phyloP scores from a whole-genome alignment of 2,113 vertebrate genomes.

The Clinocottus analis region DNA sequence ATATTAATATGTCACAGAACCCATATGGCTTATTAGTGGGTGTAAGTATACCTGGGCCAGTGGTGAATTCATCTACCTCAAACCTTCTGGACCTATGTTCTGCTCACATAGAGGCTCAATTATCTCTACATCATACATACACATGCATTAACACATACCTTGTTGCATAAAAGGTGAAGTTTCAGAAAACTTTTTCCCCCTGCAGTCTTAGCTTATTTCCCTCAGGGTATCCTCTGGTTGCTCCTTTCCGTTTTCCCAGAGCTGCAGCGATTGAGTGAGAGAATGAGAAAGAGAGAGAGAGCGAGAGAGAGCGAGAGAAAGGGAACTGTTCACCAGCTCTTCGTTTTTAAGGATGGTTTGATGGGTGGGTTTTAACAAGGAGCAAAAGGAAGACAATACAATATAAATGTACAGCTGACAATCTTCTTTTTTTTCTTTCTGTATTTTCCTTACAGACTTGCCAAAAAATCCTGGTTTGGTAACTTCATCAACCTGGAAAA shows the following conservation, averaged over 20 bases:
- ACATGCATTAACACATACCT: not conserved
- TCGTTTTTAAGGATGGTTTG: not conserved
- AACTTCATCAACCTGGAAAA: constrained; percentile 99
- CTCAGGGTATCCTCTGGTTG: constrained; percentile 17
- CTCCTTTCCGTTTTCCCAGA: constrained; percentile 20
- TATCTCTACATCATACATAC: constrained; percentile 22
- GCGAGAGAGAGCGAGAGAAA: not conserved
- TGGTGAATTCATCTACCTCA: constrained; percentile 51
- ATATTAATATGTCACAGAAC: constrained; percentile 35
- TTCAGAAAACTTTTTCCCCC: constrained; percentile 34
- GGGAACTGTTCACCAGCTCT: not conserved
- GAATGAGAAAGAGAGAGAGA: not conserved
- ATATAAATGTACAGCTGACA: not conserved
- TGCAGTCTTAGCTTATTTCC: constrained; percentile 51
- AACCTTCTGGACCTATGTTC: constrained; percentile 44
- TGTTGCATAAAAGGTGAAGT: constrained; percentile 35
- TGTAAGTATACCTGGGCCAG: constrained; percentile 52
- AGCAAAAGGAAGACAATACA: not conserved
- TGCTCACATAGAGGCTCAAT: constrained; percentile 48
- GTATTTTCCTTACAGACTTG: constrained; percentile 86
- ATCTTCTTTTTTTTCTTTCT: not conserved
- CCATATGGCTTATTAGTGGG: constrained; percentile 66
- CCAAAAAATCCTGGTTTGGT: constrained; percentile 99
- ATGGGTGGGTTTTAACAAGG: not conserved
- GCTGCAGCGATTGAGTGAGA: not conserved